Percentiles rank a stretch among this genome's conserved stretches.
phyloP scores from a whole-genome alignment of 2,797 vertebrate genomes.

The Pitangus sulphuratus region DNA sequence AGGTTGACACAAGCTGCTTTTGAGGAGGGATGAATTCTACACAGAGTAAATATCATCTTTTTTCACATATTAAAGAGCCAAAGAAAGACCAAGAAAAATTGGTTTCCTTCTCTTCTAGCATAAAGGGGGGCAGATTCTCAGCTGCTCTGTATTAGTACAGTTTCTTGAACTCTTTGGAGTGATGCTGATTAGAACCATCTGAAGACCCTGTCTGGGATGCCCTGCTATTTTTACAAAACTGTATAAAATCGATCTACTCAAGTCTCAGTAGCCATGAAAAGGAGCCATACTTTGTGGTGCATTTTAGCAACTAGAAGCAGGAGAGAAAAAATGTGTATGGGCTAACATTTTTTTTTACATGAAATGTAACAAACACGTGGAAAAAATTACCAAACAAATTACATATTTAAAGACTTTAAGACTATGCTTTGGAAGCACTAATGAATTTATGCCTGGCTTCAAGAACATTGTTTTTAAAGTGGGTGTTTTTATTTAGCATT shows the following conservation, averaged over 20 bases:
- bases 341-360: not conserved
- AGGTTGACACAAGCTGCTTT: not conserved
- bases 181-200: conserved; percentile 40
- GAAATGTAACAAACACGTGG: not conserved
- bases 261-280: not conserved
- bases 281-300: not conserved
- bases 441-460: conserved; percentile 11
- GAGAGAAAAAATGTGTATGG: not conserved
- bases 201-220: conserved; percentile 11
- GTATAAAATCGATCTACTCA: not conserved
- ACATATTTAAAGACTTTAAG: not conserved
- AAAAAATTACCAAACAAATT: conserved; percentile 3
- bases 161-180: conserved; percentile 37
- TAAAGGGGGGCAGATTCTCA: not conserved
- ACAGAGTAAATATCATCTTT: not conserved
- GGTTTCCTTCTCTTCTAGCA: not conserved
- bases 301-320: not conserved
- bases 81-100: conserved; percentile 11
- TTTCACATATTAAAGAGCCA: not conserved
- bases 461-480: not conserved
- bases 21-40: not conserved
- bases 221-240: not conserved
- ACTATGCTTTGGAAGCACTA: conserved; percentile 9
- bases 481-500: not conserved
- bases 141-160: conserved; percentile 28